Percentiles rank a stretch among this genome's conserved stretches.
phyloP scores from a whole-genome alignment of 2,888 invertebrate species.

The Monoplex corrugatus region DNA sequence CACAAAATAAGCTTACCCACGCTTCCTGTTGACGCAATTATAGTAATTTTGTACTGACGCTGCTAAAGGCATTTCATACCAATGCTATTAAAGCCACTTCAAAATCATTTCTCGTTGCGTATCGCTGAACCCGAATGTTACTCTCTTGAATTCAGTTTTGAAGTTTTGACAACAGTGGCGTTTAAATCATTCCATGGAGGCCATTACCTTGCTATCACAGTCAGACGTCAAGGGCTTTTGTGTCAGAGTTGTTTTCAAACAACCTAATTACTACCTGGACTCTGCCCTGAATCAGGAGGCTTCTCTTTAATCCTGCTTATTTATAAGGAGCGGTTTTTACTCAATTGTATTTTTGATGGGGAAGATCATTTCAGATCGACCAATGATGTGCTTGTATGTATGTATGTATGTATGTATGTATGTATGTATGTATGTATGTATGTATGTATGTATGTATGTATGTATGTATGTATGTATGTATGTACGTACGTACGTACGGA shows the following conservation, averaged over 20 bases:
- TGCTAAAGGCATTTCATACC: neutral
- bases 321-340: neutral
- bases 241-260: conserved; percentile 8
- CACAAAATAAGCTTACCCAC: no score
- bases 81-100: conserved; percentile 8
- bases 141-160: neutral
- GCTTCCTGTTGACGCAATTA: no score
- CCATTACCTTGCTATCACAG: neutral
- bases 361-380: neutral
- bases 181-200: neutral
- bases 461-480: no score
- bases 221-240: neutral
- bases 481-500: no score
- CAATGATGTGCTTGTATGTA: neutral
- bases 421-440: no score
- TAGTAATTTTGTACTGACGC: no score
- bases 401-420: neutral
- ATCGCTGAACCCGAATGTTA: neutral
- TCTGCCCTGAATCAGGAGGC: neutral
- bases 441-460: no score
- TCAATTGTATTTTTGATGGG: no score
- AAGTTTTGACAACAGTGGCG: neutral
- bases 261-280: neutral
- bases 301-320: neutral
- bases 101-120: neutral